Percentiles rank a stretch among this genome's conserved stretches.
These are phyloP conservation scores for Drosophila formosana DNA, from an alignment of 2,888 invertebrate species.

Conservation along the genomic window DNA sequence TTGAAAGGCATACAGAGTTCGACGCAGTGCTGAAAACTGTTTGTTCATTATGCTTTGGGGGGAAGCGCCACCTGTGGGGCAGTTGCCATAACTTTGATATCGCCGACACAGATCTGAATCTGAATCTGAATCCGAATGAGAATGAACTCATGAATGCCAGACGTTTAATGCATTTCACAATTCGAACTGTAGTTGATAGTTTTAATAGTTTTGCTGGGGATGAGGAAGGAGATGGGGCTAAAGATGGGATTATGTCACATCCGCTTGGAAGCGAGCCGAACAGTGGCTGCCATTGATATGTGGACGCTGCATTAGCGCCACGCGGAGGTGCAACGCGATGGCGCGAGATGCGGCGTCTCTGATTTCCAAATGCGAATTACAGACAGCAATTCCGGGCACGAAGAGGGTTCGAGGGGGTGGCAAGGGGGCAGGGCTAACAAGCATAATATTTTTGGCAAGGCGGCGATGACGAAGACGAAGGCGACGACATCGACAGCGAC, in stretches of 20 bases:
- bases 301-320: constrained; percentile 60
- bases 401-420: not conserved
- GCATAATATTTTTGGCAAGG: constrained; percentile 72
- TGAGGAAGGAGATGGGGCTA: not conserved
- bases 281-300: constrained; percentile 61
- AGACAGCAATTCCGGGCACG: constrained; percentile 13
- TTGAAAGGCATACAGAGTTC: constrained; percentile 31
- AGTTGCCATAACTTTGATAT: constrained; percentile 65
- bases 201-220: not conserved
- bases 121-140: constrained; percentile 5
- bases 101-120: constrained; percentile 69
- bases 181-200: constrained; percentile 1
- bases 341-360: constrained; percentile 30
- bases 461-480: constrained; percentile 50
- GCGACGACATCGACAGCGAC: constrained; percentile 59
- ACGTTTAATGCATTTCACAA: constrained; percentile 66
- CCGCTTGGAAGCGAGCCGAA: constrained; percentile 58
- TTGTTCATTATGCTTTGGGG: constrained; percentile 3
- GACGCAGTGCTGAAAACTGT: constrained; percentile 12
- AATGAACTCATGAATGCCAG: constrained; percentile 63
- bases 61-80: constrained; percentile 74
- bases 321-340: constrained; percentile 34
- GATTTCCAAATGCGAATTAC: constrained; percentile 73
- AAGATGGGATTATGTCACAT: constrained; percentile 72
- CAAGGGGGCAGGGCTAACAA: constrained; percentile 55